Conservation (phyloP, 2,797 vertebrate species). For the Spheniscus humboldti region DNA sequence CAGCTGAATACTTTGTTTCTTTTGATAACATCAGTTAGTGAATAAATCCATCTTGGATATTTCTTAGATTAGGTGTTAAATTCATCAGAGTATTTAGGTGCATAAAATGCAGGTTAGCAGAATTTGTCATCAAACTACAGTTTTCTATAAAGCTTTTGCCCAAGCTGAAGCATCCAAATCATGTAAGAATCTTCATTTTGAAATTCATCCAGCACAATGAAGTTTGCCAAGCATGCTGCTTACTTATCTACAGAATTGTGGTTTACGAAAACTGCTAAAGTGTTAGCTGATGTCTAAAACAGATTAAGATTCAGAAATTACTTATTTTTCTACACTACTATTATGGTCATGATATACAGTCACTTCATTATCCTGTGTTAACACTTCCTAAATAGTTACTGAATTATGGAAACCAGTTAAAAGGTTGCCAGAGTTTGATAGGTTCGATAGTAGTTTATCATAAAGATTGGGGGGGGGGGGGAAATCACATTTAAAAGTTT, state of each 20-base stretch:
- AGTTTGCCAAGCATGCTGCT: background rate
- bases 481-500: background rate
- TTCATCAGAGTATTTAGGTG: background rate
- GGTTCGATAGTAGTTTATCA: background rate
- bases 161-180: background rate
- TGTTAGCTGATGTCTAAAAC: background rate
- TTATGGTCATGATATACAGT: background rate
- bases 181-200: background rate
- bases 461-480: background rate
- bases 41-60: background rate
- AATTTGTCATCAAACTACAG: background rate
- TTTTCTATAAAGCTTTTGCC: background rate
- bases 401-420: background rate
- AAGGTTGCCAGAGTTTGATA: accelerated
- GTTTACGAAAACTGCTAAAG: background rate
- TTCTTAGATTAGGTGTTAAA: background rate
- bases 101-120: background rate
- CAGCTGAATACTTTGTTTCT: background rate
- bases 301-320: background rate
- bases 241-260: background rate
- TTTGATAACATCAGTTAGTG: background rate
- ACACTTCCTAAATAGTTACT: background rate
- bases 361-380: background rate
- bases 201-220: background rate
- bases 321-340: background rate